Evolutionary conservation across 1,140 invertebrate genomes (phyloP).

Genomic region (Melitaea cinxia): DNA sequence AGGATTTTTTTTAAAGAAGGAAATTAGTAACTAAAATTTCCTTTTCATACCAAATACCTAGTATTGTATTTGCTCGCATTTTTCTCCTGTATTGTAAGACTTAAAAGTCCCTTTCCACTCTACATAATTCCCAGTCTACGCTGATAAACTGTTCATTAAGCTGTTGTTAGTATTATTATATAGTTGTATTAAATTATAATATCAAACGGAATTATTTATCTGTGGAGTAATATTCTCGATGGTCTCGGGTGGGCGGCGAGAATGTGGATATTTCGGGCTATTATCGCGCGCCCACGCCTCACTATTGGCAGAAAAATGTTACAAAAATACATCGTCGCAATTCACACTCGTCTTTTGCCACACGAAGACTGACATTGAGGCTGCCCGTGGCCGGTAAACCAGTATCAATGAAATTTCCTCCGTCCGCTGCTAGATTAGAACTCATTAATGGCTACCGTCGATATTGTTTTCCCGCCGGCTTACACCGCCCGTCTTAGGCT

Average conservation of each 20-base stretch:
- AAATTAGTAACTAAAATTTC: too few relatives aligned
- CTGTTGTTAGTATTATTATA: neutral
- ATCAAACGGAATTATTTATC: constrained; percentile 51
- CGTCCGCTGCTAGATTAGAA: constrained; percentile 16
- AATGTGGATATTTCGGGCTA: constrained; percentile 72
- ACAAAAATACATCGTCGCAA: constrained; percentile 69
- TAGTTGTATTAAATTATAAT: constrained; percentile 10
- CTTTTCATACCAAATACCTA: too few relatives aligned
- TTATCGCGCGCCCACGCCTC: constrained; percentile 67
- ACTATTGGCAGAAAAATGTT: constrained; percentile 76
- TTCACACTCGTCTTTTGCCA: constrained; percentile 51
- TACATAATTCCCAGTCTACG: too few relatives aligned
- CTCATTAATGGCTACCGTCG: constrained; percentile 22
- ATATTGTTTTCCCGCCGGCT: constrained; percentile 29
- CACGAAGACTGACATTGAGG: constrained; percentile 55
- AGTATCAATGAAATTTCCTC: constrained; percentile 23
- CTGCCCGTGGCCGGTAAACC: neutral
- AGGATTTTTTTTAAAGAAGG: too few relatives aligned
- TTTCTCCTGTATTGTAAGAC: too few relatives aligned
- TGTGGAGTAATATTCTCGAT: constrained; percentile 65
- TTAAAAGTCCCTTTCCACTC: too few relatives aligned
- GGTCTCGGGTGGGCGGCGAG: constrained; percentile 62
- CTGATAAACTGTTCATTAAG: neutral
- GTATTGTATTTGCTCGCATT: too few relatives aligned
- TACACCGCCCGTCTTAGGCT: constrained; percentile 30